These are phyloP conservation scores for Delia radicum DNA, from an alignment of 1,140 invertebrate species.

Conservation along the genomic window DNA sequence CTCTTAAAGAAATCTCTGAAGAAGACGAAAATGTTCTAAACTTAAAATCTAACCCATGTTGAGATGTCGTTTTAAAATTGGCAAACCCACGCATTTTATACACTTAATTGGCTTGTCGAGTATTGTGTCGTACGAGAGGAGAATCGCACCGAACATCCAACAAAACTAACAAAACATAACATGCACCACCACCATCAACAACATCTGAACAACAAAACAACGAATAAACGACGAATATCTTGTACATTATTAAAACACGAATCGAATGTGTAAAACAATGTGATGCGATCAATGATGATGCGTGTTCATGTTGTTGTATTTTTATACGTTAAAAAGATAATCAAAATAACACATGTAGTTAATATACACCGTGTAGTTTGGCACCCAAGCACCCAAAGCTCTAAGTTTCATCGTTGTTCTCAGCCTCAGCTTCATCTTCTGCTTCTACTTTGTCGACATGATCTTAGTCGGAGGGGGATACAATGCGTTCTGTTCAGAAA, in stretches of 20 bases:
- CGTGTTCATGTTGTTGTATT: neutral
- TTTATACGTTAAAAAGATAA: constrained; percentile 11
- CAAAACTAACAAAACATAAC: neutral
- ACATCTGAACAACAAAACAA: neutral
- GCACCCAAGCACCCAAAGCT: neutral
- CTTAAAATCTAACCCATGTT: neutral
- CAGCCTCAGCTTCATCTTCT: neutral
- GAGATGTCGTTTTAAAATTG: constrained; percentile 10
- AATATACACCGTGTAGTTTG: constrained; percentile 21
- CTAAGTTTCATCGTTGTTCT: neutral
- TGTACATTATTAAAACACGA: constrained; percentile 6
- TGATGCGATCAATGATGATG: constrained; percentile 15
- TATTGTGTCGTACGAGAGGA: constrained; percentile 1
- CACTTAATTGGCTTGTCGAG: constrained; percentile 19
- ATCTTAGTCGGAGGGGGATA: too few relatives aligned
- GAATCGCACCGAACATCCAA: neutral
- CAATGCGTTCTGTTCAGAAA: too few relatives aligned
- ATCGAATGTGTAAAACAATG: constrained; percentile 23
- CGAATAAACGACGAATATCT: neutral
- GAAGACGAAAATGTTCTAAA: neutral
- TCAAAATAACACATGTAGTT: constrained; percentile 10
- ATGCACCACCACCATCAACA: neutral
- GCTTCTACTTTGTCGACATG: neutral
- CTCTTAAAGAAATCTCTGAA: neutral
- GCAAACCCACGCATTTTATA: constrained; percentile 22